These are phyloP conservation scores for Acanthurus tractus DNA, from an alignment of 2,797 vertebrate genomes.

Conservation along the genomic window DNA sequence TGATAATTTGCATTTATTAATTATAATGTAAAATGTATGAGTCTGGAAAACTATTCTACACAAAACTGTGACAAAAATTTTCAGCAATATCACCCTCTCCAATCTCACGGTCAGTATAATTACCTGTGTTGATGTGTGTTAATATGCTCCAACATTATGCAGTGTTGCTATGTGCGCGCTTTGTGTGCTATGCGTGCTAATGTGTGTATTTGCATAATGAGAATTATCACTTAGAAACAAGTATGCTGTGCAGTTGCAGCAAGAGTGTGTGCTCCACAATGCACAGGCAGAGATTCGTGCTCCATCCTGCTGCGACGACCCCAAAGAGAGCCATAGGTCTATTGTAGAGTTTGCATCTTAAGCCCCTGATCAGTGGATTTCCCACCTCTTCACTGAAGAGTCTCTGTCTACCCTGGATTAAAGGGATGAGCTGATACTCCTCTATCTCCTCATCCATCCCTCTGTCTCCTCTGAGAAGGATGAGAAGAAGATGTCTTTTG, in stretches of 20 bases:
- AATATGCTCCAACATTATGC: background rate
- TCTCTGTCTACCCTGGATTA: conserved; percentile 75
- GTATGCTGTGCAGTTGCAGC: conserved; percentile 10
- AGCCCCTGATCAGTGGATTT: conserved; percentile 81
- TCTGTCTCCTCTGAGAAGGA: conserved; percentile 65
- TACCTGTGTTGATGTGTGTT: background rate
- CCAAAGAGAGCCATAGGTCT: conserved; percentile 61
- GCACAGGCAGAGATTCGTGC: conserved; percentile 53
- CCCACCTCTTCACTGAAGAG: conserved; percentile 82
- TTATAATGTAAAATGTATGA: background rate
- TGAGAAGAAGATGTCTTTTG: conserved; percentile 75
- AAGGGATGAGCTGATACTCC: conserved; percentile 76
- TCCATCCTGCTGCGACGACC: conserved; percentile 72
- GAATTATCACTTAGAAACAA: conserved; percentile 30
- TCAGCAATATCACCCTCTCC: background rate
- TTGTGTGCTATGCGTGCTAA: no score
- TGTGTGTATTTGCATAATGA: conserved; percentile 37
- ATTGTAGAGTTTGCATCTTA: conserved; percentile 76
- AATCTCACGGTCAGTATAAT: background rate
- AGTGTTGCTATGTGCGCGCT: background rate
- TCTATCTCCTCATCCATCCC: conserved; percentile 64
- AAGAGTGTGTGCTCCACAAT: conserved; percentile 45
- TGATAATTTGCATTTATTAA: background rate
- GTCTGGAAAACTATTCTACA: background rate
- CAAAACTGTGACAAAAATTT: background rate